A percentile compares a stretch with the other conserved stretches of the same genome.
phyloP scores from a whole-genome alignment of 2,113 vertebrate species.

The Andinoacara biseriatus region DNA sequence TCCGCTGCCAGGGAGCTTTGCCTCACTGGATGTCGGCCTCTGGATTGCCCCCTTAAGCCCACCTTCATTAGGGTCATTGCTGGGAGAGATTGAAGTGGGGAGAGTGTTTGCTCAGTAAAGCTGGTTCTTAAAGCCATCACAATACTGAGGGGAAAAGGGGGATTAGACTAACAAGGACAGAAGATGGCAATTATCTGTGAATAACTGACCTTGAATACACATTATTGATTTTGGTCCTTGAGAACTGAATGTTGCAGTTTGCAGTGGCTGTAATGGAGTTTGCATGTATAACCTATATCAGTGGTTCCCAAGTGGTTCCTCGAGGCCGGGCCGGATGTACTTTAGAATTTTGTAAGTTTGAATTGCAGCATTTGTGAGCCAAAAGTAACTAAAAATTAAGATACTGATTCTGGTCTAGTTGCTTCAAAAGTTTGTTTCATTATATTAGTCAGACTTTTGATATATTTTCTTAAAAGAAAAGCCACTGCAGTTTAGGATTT shows the following conservation, averaged over 20 bases:
- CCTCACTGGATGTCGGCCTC: conserved; percentile 3
- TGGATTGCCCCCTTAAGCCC: conserved; percentile 48
- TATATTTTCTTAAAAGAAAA: too few species aligned
- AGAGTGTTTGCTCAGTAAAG: conserved; percentile 41
- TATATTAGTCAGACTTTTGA: too few species aligned
- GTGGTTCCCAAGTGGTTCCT: not conserved
- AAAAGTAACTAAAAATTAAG: not conserved
- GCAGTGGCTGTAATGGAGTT: not conserved
- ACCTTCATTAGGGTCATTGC: conserved; percentile 43
- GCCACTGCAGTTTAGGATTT: not conserved
- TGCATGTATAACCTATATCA: not conserved
- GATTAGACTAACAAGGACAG: conserved; percentile 17
- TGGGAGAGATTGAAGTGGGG: conserved; percentile 9
- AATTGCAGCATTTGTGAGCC: too few species aligned
- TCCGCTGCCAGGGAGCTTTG: conserved; percentile 18
- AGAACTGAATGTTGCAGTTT: not conserved
- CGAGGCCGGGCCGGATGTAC: too few species aligned
- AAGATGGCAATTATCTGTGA: conserved; percentile 28
- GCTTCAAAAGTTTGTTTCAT: too few species aligned
- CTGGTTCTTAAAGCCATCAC: not conserved
- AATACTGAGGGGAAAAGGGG: conserved; percentile 7
- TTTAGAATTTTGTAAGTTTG: too few species aligned
- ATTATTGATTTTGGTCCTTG: conserved; percentile 45
- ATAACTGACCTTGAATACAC: conserved; percentile 28
- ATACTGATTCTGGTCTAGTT: too few species aligned